These are phyloP conservation scores for Escarpia spicata DNA, from an alignment of 2,888 invertebrate genomes.

Conservation along the genomic window DNA sequence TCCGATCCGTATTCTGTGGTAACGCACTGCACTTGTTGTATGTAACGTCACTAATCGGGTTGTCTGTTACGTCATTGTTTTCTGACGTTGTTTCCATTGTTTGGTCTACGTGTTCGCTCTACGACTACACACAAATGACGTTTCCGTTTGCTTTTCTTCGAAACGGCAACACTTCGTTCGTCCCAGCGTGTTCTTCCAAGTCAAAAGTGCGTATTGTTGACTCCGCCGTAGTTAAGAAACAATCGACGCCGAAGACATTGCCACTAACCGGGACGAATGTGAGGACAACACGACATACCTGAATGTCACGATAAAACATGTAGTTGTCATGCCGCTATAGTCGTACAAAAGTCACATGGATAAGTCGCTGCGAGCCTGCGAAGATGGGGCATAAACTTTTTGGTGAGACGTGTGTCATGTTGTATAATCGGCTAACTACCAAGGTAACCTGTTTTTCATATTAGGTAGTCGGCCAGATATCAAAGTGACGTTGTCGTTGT, in stretches of 20 bases:
- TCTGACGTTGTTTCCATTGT: neutral
- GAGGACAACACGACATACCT: neutral
- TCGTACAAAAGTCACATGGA: neutral
- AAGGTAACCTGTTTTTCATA: neutral
- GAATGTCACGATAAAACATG: neutral
- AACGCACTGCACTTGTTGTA: neutral
- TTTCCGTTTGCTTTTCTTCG: neutral
- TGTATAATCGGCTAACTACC: neutral
- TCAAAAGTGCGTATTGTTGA: neutral
- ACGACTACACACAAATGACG: neutral
- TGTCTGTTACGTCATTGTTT: neutral
- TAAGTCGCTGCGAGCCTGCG: neutral
- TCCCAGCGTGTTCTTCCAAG: neutral
- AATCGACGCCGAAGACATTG: neutral
- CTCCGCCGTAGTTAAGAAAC: neutral
- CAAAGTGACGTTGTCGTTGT: too few species aligned
- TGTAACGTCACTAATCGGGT: neutral
- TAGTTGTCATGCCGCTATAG: neutral
- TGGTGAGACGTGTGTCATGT: neutral
- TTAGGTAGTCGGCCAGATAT: neutral
- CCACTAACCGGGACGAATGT: neutral
- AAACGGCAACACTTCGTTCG: neutral
- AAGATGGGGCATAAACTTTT: neutral
- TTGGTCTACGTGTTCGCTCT: neutral
- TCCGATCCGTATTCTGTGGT: neutral